Evolutionary conservation across 2,888 invertebrate genomes (phyloP), one percentile per base, ranked within the genome.

Genomic region (Heliconius sara): DNA sequence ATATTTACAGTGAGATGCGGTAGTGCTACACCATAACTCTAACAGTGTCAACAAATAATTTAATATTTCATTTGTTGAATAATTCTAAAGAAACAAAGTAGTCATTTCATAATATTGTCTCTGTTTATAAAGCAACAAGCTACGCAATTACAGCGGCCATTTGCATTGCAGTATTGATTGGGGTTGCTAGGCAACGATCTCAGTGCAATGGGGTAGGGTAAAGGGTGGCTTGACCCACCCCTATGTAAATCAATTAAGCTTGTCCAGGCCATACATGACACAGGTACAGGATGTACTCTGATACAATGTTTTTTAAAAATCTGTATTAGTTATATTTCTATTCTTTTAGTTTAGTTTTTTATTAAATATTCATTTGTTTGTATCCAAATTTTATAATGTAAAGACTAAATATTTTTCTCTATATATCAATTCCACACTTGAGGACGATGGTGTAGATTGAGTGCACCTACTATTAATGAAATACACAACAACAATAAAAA

Each of bases 101-200:
- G 22, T n/a, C 9, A 67, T 39, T 39, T 13, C 22, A 68, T 22
- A 68, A 68, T 39, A 39, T 39, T 43, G 22, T 13, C 13, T 25
- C 6, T 43, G 67, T 67, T 34, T 39, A 39, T 25, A 13, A 43
- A 39, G 34, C 67, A 39, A 68, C 67, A 68, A 68, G 67, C n/a
- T 34, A 65, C 22, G 1, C 3, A 67, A 67, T 34, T 67, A 30
- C 34, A 22, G 7, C 5, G 10, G 67, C 67, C 12, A 30, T 34
- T 34, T 5, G 39, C n/a, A 10, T n/a, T 68, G 67, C 39, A 68
- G 12, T 39, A 68, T 68, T 22, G 68, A 70, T 70, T 25, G 43
- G 43, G 13, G 68, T 70, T 70, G 68, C 68, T 25, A 70, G 25
- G 68, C 68, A 70, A 70, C 68, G 7, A 12, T 25, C 34, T n/a